Conservation (phyloP, 2,113 vertebrate genomes). For the Nasalis larvatus region DNA sequence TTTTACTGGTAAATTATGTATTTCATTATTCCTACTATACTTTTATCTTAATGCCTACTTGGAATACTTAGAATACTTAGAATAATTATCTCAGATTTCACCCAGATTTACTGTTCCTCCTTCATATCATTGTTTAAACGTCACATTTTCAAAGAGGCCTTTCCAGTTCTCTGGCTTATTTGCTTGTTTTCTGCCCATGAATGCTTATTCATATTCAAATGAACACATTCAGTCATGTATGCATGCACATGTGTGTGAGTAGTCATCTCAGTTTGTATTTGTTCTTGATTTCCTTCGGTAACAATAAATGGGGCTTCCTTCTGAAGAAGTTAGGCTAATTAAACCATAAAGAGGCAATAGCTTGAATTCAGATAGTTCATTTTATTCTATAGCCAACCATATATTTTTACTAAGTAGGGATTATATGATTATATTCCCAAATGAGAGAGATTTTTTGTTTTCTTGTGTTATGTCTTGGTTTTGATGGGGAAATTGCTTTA, state of each 20-base stretch:
- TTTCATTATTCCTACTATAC: not conserved
- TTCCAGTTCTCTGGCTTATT: not conserved
- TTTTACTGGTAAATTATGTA: not conserved
- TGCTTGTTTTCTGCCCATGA: not conserved
- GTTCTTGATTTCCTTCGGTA: constrained; percentile 43
- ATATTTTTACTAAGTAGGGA: constrained; percentile 51
- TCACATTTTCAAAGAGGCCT: not conserved
- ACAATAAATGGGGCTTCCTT: constrained; percentile 38
- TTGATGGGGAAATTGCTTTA: not conserved
- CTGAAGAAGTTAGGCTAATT: constrained; percentile 64
- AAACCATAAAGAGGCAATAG: constrained; percentile 74
- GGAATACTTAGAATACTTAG: too few species aligned
- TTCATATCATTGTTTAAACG: not conserved
- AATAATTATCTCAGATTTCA: not conserved
- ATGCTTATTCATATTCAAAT: not conserved
- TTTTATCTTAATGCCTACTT: not conserved
- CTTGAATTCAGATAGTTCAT: constrained; percentile 64
- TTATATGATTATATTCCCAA: constrained; percentile 42
- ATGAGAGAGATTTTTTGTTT: not conserved
- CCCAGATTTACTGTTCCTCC: not conserved
- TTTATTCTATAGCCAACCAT: constrained; percentile 63
- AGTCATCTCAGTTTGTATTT: not conserved
- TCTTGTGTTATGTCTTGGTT: not conserved
- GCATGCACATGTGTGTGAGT: not conserved
- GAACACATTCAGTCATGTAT: not conserved